phyloP scores from a whole-genome alignment of 2,113 vertebrate species.

The Hiodon alosoides region DNA sequence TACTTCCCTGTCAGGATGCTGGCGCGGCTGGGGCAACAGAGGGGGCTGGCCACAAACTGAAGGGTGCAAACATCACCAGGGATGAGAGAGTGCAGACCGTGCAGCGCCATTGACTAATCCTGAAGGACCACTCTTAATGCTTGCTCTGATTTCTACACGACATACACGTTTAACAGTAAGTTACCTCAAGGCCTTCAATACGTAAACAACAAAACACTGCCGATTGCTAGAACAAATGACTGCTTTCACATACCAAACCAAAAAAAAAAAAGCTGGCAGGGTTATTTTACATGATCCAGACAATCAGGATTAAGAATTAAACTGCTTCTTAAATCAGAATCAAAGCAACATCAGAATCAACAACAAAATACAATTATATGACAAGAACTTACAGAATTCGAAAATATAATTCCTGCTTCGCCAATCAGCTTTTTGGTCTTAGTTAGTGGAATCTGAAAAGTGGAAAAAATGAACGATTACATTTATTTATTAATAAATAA shows the following conservation, averaged over 20 bases:
- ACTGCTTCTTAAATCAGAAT: too few species aligned
- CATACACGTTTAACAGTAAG: too few species aligned
- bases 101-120: neutral
- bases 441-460: slow-evolving; percentile 74
- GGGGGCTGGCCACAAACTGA: slow-evolving; percentile 91
- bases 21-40: slow-evolving; percentile 93
- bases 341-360: too few species aligned
- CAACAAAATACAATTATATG: too few species aligned
- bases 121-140: neutral
- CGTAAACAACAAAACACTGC: too few species aligned
- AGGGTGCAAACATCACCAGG: slow-evolving; percentile 4
- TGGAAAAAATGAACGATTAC: neutral
- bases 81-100: neutral
- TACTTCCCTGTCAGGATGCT: slow-evolving; percentile 96
- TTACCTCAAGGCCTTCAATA: too few species aligned
- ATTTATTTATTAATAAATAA: neutral
- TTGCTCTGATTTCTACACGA: too few species aligned
- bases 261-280: too few species aligned
- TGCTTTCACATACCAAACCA: too few species aligned
- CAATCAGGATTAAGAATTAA: too few species aligned
- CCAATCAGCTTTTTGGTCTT: slow-evolving; percentile 86
- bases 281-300: too few species aligned
- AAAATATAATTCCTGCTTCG: slow-evolving; percentile 82
- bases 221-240: too few species aligned
- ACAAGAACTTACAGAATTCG: slow-evolving; percentile 74